Evolutionary conservation across 2,888 invertebrate genomes (phyloP), one percentile per base, ranked within the genome.

Genomic region (Euzophera pinguis): DNA sequence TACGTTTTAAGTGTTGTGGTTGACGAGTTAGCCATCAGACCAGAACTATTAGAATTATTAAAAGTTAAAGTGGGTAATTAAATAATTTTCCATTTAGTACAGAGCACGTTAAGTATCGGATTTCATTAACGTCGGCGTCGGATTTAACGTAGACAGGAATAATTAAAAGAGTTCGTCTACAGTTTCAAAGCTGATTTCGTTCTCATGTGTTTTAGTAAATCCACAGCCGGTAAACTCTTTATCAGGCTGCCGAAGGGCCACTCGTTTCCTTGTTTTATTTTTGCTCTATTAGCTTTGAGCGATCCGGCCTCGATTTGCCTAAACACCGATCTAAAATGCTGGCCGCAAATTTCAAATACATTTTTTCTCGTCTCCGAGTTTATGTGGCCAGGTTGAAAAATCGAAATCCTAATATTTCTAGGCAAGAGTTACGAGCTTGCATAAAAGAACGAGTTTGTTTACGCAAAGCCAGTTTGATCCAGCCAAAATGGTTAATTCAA

Each of bases 161-260:
- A 79, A 79, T 80, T 79, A 78, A 79, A 78, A 79, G 76, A 78
- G 77, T 78, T 78, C 54, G 54, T 62, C 65, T 64, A 53, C 65
- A 64, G 72, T 73, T 76, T 67, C 61, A 68, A 75, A 77, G 74
- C 72, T 59, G 69, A 69, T 65, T 67, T 63, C 50, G 63, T 58
- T 59, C 58, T 59, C 63, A 65, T 69, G 57, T 69, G 68, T 65
- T 67, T 59, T 53, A 48, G 51, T 58, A 61, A 65, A 62, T 59
- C 54, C 49, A 54, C 35, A 56, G 49, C 53, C 56, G 53, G 59
- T 65, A 67, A 69, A 63, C 62, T 67, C 60, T 67, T 67, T 69
- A 69, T 65, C 67, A 62, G 57, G 56, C 60, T 52, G 62, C 51
- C 51, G 49, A 47, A 52, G 54, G 51, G 53, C 54, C 54, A 29